Conservation (phyloP, 2,797 vertebrate species). For the Pristis pectinata region DNA sequence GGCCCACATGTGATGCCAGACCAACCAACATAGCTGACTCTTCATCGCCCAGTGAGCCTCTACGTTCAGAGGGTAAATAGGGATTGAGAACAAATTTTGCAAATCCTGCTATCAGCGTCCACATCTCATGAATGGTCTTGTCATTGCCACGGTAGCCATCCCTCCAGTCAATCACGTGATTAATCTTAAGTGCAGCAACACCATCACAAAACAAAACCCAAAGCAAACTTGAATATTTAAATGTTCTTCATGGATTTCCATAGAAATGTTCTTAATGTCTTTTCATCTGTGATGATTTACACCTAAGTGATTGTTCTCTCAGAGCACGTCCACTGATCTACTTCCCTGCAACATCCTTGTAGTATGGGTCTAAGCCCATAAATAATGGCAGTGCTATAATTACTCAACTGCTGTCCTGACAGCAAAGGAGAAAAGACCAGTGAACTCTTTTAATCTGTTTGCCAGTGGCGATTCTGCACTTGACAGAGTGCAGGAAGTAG, state of each 20-base stretch:
- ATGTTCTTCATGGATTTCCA: neutral
- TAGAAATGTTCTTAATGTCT: neutral
- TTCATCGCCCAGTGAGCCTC: no score
- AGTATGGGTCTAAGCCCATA: neutral
- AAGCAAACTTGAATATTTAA: neutral
- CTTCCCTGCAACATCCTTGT: neutral
- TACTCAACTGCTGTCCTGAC: conserved; percentile 18
- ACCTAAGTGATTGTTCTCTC: neutral
- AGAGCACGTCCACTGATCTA: neutral
- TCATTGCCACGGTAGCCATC: neutral
- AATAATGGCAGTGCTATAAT: neutral
- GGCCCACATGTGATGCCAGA: no score
- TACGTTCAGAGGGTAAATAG: no score
- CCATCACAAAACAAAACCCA: neutral
- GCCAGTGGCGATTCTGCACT: neutral
- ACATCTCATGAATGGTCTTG: neutral
- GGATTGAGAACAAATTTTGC: no score
- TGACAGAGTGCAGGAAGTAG: neutral
- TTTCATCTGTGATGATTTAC: neutral
- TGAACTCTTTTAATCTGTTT: neutral
- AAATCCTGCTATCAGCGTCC: no score
- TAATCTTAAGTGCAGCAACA: neutral
- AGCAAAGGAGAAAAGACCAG: neutral
- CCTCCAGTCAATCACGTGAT: neutral
- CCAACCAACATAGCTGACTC: no score